Evolutionary conservation across 2,888 invertebrate genomes (phyloP), one percentile per base, ranked within the genome.

Genomic region (Blera fallax): DNA sequence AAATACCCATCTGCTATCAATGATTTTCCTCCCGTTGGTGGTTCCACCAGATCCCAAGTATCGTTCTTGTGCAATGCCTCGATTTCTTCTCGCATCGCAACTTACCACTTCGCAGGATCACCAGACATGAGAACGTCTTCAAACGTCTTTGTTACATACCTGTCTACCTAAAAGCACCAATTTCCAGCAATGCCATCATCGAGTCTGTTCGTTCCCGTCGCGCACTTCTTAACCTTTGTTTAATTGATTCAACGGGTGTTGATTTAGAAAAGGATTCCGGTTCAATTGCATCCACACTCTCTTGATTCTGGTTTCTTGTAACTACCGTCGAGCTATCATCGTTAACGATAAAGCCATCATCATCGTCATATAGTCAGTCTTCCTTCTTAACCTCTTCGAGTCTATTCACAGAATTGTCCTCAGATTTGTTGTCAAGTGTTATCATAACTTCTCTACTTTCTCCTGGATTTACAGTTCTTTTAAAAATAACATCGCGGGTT

Each of bases 11-110:
- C 45, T 70, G 21, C 21, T 70, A 8, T 56, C 54, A 6, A 56
- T 37, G 11, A 43, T 24, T 32, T 56, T 40, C 69, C 56, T 16
- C 7, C 7, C 45, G 24, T 18, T 24, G 69, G 69, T 14, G 29
- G 45, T 56, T 43, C 18, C n/a, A 70, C 56, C 8, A 70, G 29
- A 21, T 70, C 29, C 56, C 56, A 70, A 4, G 29, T 70, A 29
- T 21, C 29, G 4, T 69, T 69, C n/a, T 40, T 52, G 18, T 43
- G 37, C 10, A 69, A 27, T 18, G 69, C 69, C 40, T 54, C 40
- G n/a, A 69, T 54, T 40, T 54, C 69, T 11, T 67, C 21, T 27
- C 10, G 14, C 43, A 69, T 69, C n/a, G 52, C 40, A 8, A 27
- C 21, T 34, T 32, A 3, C 56, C 64, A 32, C n/a, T 48, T 48